Evolutionary conservation across 2,113 vertebrate species (phyloP).

Genomic region (Saccopteryx leptura): DNA sequence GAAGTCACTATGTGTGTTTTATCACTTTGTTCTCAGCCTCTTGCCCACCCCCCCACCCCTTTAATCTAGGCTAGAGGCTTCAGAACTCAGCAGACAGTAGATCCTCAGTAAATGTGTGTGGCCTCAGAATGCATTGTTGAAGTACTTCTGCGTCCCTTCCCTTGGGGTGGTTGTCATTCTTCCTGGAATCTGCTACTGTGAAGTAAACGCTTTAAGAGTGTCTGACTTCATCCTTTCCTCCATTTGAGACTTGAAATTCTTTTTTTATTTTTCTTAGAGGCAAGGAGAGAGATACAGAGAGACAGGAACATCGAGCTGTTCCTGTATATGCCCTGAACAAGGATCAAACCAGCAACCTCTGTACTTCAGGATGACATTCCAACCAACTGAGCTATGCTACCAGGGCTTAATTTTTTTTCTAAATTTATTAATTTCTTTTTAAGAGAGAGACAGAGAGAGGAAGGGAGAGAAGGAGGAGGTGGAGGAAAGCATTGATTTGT

Average conservation of each 20-base stretch:
- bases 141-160: neutral
- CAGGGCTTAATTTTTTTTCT: no score
- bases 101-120: neutral
- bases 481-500: no score
- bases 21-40: neutral
- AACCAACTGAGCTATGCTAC: no score
- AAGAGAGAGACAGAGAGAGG: no score
- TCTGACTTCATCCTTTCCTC: neutral
- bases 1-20: neutral
- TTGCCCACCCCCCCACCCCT: neutral
- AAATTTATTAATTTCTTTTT: no score
- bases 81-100: neutral
- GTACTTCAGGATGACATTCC: no score
- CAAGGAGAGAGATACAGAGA: no score
- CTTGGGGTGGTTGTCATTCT: neutral
- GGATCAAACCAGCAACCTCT: no score
- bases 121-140: neutral
- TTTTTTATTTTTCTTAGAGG: neutral
- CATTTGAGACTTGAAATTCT: neutral
- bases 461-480: no score
- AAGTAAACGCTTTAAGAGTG: neutral
- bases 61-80: neutral
- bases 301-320: no score
- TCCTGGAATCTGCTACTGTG: neutral
- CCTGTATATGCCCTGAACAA: no score